Conservation (phyloP, 2,113 vertebrate species). For the Amia ocellicauda region DNA sequence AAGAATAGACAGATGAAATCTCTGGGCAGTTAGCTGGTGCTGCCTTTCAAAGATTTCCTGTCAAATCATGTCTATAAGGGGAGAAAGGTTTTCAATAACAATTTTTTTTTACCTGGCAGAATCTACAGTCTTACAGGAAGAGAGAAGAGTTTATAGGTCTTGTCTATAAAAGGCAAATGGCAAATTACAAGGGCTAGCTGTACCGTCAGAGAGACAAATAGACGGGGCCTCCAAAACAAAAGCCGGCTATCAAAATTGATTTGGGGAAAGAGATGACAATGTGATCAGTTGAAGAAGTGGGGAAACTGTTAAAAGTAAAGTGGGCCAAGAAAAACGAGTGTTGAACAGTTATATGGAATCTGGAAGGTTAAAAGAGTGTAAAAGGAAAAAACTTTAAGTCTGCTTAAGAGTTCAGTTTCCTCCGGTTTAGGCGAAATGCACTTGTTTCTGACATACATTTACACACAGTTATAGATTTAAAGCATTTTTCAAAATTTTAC, state of each 20-base stretch:
- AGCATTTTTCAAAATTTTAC: no score
- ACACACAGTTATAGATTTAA: no score
- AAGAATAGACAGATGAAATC: slow-evolving; percentile 98
- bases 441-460: no score
- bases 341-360: background rate
- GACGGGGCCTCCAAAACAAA: slow-evolving; percentile 2
- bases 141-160: slow-evolving; percentile 72
- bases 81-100: slow-evolving; percentile 91
- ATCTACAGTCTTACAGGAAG: slow-evolving; percentile 69
- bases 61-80: slow-evolving; percentile 94
- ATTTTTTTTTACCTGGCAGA: slow-evolving; percentile 72
- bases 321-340: background rate
- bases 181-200: slow-evolving; percentile 57
- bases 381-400: background rate
- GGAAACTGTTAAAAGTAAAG: background rate
- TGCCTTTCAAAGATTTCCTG: slow-evolving; percentile 98
- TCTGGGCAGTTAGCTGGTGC: slow-evolving; percentile 93
- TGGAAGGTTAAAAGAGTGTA: background rate
- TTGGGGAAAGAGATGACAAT: background rate
- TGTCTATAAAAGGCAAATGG: slow-evolving; percentile 58
- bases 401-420: no score
- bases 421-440: no score
- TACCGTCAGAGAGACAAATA: slow-evolving; percentile 23
- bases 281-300: background rate
- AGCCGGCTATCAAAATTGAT: background rate